Conservation (phyloP, 2,797 vertebrate species). For the Peromyscus eremicus region DNA sequence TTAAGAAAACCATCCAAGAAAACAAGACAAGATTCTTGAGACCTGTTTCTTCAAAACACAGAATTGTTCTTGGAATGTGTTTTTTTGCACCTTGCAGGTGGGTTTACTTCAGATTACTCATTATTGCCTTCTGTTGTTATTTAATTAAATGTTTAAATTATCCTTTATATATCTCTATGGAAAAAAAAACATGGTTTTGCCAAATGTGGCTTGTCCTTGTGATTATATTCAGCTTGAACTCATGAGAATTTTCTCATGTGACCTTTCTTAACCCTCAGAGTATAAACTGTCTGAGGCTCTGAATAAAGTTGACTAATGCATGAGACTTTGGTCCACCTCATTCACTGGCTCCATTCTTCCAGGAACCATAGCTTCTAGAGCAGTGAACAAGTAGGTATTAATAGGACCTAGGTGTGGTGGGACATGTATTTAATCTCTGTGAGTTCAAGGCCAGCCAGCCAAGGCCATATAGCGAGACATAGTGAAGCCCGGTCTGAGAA, state of each 20-base stretch:
- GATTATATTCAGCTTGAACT: neutral
- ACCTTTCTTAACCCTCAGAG: neutral
- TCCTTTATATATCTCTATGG: neutral
- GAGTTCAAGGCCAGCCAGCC: neutral
- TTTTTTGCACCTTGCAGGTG: neutral
- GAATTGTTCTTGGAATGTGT: neutral
- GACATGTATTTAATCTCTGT: too few species aligned
- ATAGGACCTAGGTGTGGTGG: neutral
- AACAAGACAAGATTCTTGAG: neutral
- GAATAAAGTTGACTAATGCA: neutral
- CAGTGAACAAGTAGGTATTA: neutral
- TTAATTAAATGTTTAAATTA: neutral
- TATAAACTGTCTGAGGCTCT: neutral
- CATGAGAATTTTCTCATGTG: neutral
- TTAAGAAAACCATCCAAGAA: neutral
- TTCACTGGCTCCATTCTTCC: neutral
- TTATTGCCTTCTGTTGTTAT: neutral
- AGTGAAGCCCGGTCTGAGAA: neutral
- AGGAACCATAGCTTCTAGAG: neutral
- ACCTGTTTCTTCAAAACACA: neutral
- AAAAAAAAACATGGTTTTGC: neutral
- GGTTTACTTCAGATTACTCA: neutral
- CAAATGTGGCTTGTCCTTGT: neutral
- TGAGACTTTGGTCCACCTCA: neutral
- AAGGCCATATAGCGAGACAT: neutral